Evolutionary conservation across 1,140 invertebrate species (phyloP).

Genomic region (Leguminivora glycinivorella): DNA sequence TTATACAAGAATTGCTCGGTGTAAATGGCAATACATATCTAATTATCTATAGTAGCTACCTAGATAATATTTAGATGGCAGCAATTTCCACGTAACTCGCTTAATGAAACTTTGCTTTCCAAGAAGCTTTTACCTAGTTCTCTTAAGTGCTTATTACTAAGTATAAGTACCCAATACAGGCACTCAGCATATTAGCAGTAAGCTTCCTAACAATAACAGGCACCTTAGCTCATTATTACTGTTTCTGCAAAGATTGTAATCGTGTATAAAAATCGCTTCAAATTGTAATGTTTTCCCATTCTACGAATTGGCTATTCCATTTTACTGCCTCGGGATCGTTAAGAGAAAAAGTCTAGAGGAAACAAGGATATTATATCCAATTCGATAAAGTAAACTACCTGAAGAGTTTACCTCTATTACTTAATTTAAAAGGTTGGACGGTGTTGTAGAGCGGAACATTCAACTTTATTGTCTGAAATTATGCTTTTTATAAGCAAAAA

Average conservation of each 20-base stretch:
- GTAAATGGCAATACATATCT: too few relatives aligned
- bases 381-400: conserved; percentile 37
- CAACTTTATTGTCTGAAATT: conserved; percentile 31
- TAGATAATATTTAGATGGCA: background rate
- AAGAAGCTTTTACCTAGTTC: background rate
- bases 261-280: conserved; percentile 39
- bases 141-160: conserved; percentile 7
- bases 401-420: conserved; percentile 35
- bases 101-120: conserved; percentile 9
- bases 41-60: background rate
- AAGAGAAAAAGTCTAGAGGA: conserved; percentile 39
- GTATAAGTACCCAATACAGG: conserved; percentile 7
- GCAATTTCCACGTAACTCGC: background rate
- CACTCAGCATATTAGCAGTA: conserved; percentile 7
- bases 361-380: conserved; percentile 39
- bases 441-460: conserved; percentile 31
- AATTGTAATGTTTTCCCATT: conserved; percentile 43
- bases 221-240: conserved; percentile 26
- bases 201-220: conserved; percentile 12
- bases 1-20: too few relatives aligned
- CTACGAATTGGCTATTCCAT: conserved; percentile 36
- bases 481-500: background rate
- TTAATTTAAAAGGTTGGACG: conserved; percentile 37
- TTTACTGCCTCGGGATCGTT: conserved; percentile 35
- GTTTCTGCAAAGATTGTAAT: conserved; percentile 36